Conservation (phyloP, 2,888 invertebrate genomes). For the Athripsodes cinereus region DNA sequence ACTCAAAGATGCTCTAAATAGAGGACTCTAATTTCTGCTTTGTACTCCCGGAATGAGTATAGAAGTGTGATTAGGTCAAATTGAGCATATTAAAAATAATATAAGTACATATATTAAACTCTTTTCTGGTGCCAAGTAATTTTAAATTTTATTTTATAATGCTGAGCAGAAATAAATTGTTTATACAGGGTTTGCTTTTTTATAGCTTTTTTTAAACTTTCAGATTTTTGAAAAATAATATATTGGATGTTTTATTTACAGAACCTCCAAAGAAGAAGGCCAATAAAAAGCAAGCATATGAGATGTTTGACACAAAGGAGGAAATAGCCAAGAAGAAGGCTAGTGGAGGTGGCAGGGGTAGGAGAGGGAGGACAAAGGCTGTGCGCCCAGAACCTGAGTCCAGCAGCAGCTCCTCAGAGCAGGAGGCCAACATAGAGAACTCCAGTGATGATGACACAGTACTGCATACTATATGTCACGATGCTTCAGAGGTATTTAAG, state of each 20-base stretch:
- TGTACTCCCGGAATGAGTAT: too few relatives aligned
- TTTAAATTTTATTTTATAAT: background rate
- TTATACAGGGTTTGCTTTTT: too few relatives aligned
- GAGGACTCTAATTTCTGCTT: too few relatives aligned
- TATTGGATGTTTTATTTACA: too few relatives aligned
- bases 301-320: slow-evolving; percentile 9
- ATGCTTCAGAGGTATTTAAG: slow-evolving; percentile 31
- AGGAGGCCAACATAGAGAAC: slow-evolving; percentile 2
- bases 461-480: slow-evolving; percentile 46
- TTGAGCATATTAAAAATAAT: too few relatives aligned
- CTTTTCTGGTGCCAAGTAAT: too few relatives aligned
- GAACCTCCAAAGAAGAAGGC: slow-evolving; percentile 1
- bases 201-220: too few relatives aligned
- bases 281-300: background rate
- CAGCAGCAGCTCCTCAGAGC: background rate
- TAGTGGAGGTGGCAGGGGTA: background rate
- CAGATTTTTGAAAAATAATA: too few relatives aligned
- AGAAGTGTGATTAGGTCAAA: too few relatives aligned
- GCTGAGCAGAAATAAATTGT: too few relatives aligned
- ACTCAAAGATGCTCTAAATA: too few relatives aligned
- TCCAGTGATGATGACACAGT: slow-evolving; percentile 34
- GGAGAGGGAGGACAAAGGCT: background rate
- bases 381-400: background rate
- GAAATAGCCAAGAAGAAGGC: slow-evolving; percentile 5
- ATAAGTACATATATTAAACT: too few relatives aligned